A percentile compares a stretch with the other conserved stretches of the same genome.
Evolutionary conservation across 2,113 vertebrate genomes (phyloP).

Genomic region (Corythornis cristatus): DNA sequence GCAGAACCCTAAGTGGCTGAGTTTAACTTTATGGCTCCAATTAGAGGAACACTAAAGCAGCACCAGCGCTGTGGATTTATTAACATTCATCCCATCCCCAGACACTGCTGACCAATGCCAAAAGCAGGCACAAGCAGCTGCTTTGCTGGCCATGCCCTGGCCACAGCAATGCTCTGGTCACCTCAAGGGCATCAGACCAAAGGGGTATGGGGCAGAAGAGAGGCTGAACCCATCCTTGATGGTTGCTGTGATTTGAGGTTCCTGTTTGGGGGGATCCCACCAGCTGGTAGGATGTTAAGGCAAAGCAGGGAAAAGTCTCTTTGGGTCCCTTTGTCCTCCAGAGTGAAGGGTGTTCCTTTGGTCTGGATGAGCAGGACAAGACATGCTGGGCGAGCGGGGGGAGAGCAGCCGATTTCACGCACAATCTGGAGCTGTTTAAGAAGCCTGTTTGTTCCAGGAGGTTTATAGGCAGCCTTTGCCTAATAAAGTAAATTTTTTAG

Average conservation of each 20-base stretch:
- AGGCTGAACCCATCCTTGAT: not conserved
- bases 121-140: not conserved
- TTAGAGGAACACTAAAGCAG: constrained; percentile 48
- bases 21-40: constrained; percentile 67
- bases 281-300: not conserved
- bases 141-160: not conserved
- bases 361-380: not conserved
- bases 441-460: constrained; percentile 44
- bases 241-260: not conserved
- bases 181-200: not conserved
- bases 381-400: fast-evolving
- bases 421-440: constrained; percentile 19
- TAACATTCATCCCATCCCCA: not conserved
- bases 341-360: not conserved
- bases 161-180: fast-evolving
- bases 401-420: not conserved
- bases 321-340: not conserved
- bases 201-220: fast-evolving
- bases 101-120: not conserved
- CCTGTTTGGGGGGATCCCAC: not conserved
- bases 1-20: constrained; percentile 68
- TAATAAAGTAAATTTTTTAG: constrained; percentile 75
- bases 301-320: not conserved
- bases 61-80: not conserved
- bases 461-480: constrained; percentile 69